Conservation (phyloP, 2,113 vertebrate genomes). For the Pterophyllum scalare region DNA sequence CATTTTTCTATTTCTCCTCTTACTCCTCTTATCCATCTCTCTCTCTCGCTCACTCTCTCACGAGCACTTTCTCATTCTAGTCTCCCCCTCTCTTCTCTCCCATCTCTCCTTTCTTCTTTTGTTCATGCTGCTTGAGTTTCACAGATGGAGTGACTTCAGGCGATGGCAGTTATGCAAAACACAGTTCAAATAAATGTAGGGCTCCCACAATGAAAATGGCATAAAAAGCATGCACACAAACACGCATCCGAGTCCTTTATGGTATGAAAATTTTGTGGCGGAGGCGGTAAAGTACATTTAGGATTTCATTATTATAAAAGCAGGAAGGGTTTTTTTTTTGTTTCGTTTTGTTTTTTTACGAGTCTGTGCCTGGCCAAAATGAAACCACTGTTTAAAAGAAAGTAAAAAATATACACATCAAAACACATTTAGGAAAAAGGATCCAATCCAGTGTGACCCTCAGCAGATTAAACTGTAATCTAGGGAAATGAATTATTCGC, state of each 20-base stretch:
- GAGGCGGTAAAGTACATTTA: conserved; percentile 38
- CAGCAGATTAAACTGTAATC: conserved; percentile 20
- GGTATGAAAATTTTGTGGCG: conserved; percentile 25
- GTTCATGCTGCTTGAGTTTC: conserved; percentile 70
- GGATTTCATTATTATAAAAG: conserved; percentile 57
- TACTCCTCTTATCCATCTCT: conserved; percentile 2
- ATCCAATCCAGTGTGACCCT: not conserved
- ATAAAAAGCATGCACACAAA: conserved; percentile 54
- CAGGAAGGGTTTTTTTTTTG: not conserved
- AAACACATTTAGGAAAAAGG: not conserved
- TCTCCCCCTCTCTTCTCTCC: conserved; percentile 7
- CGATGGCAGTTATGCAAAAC: conserved; percentile 76
- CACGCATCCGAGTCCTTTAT: conserved; percentile 25
- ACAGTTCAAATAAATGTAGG: conserved; percentile 69
- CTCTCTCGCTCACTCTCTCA: not conserved
- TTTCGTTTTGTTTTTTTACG: too few relatives aligned
- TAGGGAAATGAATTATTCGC: conserved; percentile 1
- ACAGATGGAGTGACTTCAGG: conserved; percentile 80
- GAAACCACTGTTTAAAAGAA: conserved; percentile 13
- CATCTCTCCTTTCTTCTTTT: conserved; percentile 51
- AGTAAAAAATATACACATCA: not conserved
- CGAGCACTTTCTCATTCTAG: conserved; percentile 22
- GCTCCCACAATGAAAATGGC: conserved; percentile 67
- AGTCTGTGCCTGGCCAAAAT: not conserved
- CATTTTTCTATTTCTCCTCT: conserved; percentile 15